Evolutionary conservation across 2,888 invertebrate genomes (phyloP).

Genomic region (Cheilosia urbana): DNA sequence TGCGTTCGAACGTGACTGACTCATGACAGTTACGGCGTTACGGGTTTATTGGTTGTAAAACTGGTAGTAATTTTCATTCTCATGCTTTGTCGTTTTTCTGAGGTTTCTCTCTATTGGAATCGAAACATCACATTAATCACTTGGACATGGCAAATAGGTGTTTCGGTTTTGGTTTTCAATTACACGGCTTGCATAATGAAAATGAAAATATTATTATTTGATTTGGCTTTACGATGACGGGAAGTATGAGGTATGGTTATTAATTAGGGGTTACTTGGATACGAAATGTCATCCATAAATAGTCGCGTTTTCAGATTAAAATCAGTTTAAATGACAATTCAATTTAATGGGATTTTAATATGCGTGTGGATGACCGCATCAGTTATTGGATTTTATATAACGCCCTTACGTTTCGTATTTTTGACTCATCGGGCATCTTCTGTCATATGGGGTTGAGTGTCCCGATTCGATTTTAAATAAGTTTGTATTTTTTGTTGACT

Average conservation of each 20-base stretch:
- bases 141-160: constrained; percentile 50
- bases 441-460: background rate
- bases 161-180: constrained; percentile 52
- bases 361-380: background rate
- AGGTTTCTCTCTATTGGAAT: constrained; percentile 26
- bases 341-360: background rate
- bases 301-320: background rate
- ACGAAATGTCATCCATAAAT: background rate
- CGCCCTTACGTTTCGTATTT: no score
- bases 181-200: constrained; percentile 12
- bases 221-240: background rate
- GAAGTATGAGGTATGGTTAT: constrained; percentile 4
- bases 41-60: constrained; percentile 8
- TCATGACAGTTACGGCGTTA: constrained; percentile 29
- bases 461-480: background rate
- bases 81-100: constrained; percentile 30
- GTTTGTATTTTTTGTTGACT: background rate
- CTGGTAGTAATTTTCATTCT: background rate
- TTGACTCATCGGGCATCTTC: background rate
- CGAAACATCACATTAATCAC: constrained; percentile 54
- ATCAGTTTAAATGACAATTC: background rate
- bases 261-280: background rate
- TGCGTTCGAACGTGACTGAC: constrained; percentile 19
- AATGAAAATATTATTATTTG: background rate
- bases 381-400: background rate